Evolutionary conservation across 2,888 invertebrate species (phyloP), one percentile per base, ranked within the genome.

Genomic region (Parelbella ahira): DNA sequence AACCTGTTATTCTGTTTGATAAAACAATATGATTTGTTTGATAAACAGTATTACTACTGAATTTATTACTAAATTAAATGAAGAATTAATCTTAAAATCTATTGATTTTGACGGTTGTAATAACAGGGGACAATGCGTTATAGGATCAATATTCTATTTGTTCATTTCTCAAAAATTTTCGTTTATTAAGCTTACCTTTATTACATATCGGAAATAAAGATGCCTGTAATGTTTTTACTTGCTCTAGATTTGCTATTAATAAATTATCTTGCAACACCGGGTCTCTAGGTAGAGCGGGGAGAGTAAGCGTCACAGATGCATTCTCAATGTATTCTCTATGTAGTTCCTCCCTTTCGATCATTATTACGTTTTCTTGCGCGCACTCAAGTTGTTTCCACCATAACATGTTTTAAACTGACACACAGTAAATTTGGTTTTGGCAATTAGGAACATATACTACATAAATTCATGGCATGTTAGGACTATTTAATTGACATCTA

Each of bases 191-290:
- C n/a, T 72, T 83, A 88, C 88, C 88, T 88, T 78, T 88, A 51
- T 72, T 79, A 56, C 78, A 88, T 59, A 88, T 86, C 30, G 93
- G 93, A 70, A 93, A 93, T 43, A 93, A 75, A 34, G 90, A 86
- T 30, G 92, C 90, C 71, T 93, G 93, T 45, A 93, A 82, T 44
- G 90, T 88, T 70, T 89, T 90, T 21, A 93, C 92, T 71, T 84
- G 89, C 53, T 89, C 81, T 65, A 84, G 53, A 61, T 80, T 81
- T 19, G 82, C 70, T 59, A 83, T 68, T 48, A 84, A 66, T 37
- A 82, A 61, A 63, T 80, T 76, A 50, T 84, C 80, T 58, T 79
- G 74, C 46, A 82, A 58, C 45, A 80, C 68, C 29, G 79, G 78
- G 51, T 80, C 73, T 55, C 76, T 76, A 7, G 33, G 41, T 21